Percentiles rank a stretch among this genome's conserved stretches.
Conservation (phyloP, 2,797 vertebrate species). For the Rhadinocentrus ornatus region DNA sequence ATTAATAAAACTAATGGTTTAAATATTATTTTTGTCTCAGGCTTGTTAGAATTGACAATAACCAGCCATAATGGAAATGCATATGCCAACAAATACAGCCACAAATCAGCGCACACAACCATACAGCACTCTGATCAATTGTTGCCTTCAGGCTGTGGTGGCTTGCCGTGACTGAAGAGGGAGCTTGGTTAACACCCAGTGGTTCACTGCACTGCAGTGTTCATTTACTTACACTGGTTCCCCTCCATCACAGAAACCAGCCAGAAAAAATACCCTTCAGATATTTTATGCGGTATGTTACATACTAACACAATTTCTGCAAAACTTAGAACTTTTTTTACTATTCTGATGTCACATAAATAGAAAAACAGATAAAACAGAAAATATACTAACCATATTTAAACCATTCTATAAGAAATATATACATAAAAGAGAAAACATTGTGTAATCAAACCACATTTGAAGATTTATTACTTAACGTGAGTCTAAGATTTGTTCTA, state of each 20-base stretch:
- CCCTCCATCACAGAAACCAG: conserved; percentile 34
- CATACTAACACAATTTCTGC: not conserved
- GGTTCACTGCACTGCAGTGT: conserved; percentile 67
- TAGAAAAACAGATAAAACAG: not conserved
- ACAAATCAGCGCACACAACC: conserved; percentile 24
- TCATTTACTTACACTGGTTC: conserved; percentile 33
- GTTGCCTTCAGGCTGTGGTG: conserved; percentile 63
- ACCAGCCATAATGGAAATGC: conserved; percentile 21
- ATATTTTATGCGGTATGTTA: not conserved
- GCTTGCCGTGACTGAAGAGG: conserved; percentile 63
- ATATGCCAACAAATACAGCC: conserved; percentile 27
- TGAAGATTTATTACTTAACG: conserved; percentile 62
- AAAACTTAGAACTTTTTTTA: not conserved
- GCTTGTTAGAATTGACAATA: conserved; percentile 5
- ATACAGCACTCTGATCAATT: conserved; percentile 62
- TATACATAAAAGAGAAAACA: not conserved
- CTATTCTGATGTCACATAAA: not conserved
- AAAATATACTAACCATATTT: not conserved
- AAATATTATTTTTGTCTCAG: not conserved
- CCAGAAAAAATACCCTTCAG: conserved; percentile 13
- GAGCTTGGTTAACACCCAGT: conserved; percentile 62
- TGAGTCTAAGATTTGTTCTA: conserved; percentile 38
- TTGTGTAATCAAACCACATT: conserved; percentile 24
- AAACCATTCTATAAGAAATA: not conserved
- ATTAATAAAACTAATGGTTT: not conserved